A percentile compares a stretch with the other conserved stretches of the same genome.
These are phyloP conservation scores for Oncorhynchus clarkii DNA, from an alignment of 2,113 vertebrate genomes.

Conservation along the genomic window DNA sequence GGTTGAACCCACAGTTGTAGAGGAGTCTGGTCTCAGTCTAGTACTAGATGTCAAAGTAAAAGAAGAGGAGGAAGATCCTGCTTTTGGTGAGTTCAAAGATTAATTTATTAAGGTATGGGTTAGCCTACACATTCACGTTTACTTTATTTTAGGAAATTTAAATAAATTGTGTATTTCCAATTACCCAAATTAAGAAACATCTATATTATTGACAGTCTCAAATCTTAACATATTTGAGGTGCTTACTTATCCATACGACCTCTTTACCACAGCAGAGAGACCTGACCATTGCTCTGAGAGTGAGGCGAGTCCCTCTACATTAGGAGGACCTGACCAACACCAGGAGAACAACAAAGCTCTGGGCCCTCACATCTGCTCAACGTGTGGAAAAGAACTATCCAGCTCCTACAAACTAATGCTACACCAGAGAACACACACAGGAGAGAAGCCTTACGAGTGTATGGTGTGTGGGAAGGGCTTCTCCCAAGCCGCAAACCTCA, in stretches of 20 bases:
- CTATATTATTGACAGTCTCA: no score
- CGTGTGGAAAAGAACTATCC: slow-evolving; percentile 19
- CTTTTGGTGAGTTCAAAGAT: neutral
- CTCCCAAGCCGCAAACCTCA: slow-evolving; percentile 8
- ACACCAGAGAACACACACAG: slow-evolving; percentile 20
- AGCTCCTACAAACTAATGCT: slow-evolving; percentile 12
- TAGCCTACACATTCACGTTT: neutral
- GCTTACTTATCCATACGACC: neutral
- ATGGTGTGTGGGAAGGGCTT: slow-evolving; percentile 26
- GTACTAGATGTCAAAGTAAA: neutral
- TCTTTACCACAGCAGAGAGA: neutral
- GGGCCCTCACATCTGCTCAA: slow-evolving; percentile 19
- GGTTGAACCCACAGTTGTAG: neutral
- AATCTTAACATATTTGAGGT: no score
- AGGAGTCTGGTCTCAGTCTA: neutral
- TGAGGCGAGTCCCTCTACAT: neutral
- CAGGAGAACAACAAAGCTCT: slow-evolving; percentile 18
- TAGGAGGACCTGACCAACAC: neutral
- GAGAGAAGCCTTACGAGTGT: slow-evolving; percentile 16
- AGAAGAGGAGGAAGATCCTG: slow-evolving; percentile 6
- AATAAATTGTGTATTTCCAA: neutral
- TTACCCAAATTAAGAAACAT: neutral
- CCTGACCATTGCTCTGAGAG: neutral
- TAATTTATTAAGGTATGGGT: neutral
- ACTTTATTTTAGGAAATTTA: neutral